Conservation (phyloP, 2,113 vertebrate genomes). For the Geococcyx californianus region DNA sequence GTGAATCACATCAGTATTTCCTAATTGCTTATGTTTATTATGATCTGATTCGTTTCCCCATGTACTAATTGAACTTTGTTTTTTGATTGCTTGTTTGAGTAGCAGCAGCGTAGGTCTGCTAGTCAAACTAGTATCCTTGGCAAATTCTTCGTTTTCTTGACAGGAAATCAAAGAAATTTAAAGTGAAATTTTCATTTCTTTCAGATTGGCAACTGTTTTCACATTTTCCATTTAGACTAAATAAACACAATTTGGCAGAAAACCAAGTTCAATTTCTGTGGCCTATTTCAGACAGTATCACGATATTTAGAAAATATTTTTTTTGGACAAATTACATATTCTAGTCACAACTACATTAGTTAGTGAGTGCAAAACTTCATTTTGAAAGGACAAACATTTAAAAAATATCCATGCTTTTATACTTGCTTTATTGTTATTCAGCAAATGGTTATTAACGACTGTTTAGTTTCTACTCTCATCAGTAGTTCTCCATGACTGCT, state of each 20-base stretch:
- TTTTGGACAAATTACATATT: background rate
- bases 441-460: background rate
- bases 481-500: background rate
- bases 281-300: conserved; percentile 6
- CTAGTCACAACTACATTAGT: background rate
- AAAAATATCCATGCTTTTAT: background rate
- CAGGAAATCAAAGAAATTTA: background rate
- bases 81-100: background rate
- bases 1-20: conserved; percentile 52
- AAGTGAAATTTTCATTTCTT: conserved; percentile 20
- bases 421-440: background rate
- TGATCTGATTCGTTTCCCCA: conserved; percentile 40
- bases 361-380: background rate
- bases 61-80: conserved; percentile 53
- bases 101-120: background rate
- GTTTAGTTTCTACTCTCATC: background rate
- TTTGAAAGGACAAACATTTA: background rate
- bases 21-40: conserved; percentile 60
- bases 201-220: background rate
- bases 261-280: background rate
- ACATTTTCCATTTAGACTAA: background rate
- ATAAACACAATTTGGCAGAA: background rate
- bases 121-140: conserved; percentile 18
- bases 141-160: conserved; percentile 48
- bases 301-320: background rate